Evolutionary conservation across 2,888 invertebrate species (phyloP).

Genomic region (Amiota minor): DNA sequence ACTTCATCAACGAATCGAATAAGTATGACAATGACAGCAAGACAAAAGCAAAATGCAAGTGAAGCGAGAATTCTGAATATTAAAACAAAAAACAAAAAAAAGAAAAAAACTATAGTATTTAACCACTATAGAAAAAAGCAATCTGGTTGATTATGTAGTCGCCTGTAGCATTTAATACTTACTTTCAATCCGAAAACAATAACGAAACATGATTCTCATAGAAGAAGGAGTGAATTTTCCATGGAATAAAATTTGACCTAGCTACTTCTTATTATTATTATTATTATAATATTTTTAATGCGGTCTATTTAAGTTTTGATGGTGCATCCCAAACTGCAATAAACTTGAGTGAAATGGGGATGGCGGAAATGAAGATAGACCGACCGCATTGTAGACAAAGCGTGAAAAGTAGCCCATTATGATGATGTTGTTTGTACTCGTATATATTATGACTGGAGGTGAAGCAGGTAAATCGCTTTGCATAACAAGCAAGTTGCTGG

Average conservation of each 20-base stretch:
- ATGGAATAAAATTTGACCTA: conserved; percentile 20
- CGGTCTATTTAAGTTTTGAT: conserved; percentile 19
- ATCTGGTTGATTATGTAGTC: background rate
- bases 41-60: background rate
- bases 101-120: too few species aligned
- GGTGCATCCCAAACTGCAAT: conserved; percentile 13
- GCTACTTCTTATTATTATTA: conserved; percentile 26
- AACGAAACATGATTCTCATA: background rate
- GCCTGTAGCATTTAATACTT: background rate
- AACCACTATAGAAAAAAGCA: conserved; percentile 5
- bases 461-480: too few species aligned
- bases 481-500: conserved; percentile 31
- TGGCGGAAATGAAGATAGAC: too few species aligned
- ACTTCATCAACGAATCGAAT: conserved; percentile 51
- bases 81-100: too few species aligned
- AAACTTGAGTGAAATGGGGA: too few species aligned
- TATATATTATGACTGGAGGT: too few species aligned
- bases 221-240: background rate
- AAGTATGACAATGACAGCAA: too few species aligned
- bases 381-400: background rate
- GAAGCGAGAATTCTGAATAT: background rate
- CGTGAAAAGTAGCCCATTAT: background rate
- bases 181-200: background rate
- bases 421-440: too few species aligned
- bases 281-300: conserved; percentile 25